Base-by-base conservation (phyloP, 1,140 invertebrate species). In the Hyphantria cunea region DNA sequence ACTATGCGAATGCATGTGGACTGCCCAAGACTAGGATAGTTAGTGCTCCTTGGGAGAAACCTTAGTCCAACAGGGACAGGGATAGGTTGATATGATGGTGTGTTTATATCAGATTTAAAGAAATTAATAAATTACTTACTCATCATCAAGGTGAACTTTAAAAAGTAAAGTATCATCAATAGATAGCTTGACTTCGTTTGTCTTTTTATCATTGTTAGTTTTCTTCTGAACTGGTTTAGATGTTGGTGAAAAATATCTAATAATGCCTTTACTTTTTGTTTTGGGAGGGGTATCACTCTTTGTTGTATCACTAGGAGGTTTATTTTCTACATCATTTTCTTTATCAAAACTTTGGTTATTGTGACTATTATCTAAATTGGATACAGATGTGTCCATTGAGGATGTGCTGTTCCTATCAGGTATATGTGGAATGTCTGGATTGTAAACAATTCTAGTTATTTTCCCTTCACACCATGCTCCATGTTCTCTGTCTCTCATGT, bases 401-500 rank as follows among this genome's bases (percentile, higher is more conserved):
- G 31, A 25, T 25, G 17, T 25, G 2, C 5, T 34, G 9, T 54
- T 49, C 3, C 1, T 0, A 41, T 51, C 39, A 32, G 47, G 56
- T 42, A 17, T 42, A 10, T 42, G 6, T 15, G 44, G 63, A 10
- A 51, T 14, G 17, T 76, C 39, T 42, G 82, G 79, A 45, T 84
- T 70, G 11, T 72, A 37, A 5, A 90, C 82, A 60, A 91, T 90
- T 56, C 79, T 78, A 5, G 90, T 42, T 66, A 94, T 92, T 74
- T 91, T 91, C 0, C 92, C 93, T 80, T 95, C 94, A 75, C 93
- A 93, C 94, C 94, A 95, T n/a, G 93, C 91, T 13, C 93, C 93
- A 42, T 84, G 73, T 50, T 88, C 85, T 70, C 93, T 91, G 61
- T 92, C 91, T 64, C 70, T 83, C 17, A 93, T 93, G 90, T 97